phyloP scores from a whole-genome alignment of 2,113 vertebrate genomes.

The Pseudolaguvia tuberculata region DNA sequence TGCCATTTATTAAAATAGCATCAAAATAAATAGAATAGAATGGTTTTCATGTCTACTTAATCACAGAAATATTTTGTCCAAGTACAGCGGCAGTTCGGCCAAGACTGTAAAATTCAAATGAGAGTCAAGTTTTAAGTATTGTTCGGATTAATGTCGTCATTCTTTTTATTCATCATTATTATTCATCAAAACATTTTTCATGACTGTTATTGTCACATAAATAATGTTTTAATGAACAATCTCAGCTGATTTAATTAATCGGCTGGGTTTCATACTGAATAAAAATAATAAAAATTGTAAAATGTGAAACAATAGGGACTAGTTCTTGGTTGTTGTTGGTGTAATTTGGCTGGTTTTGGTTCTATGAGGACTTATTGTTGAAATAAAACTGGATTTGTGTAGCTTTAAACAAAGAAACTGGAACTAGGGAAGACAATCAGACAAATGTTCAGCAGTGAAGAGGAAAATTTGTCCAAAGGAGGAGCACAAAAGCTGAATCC shows the following conservation, averaged over 20 bases:
- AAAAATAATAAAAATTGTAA: neutral
- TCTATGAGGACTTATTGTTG: neutral
- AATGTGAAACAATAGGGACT: constrained; percentile 10
- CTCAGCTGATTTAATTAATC: neutral
- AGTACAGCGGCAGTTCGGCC: neutral
- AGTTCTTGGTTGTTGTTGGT: neutral
- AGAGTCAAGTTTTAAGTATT: neutral
- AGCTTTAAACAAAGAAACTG: constrained; percentile 2
- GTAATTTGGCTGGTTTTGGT: neutral
- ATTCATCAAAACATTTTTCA: neutral
- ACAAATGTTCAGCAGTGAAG: neutral
- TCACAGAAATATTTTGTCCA: neutral
- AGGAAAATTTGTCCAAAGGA: neutral
- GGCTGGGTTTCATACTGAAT: neutral
- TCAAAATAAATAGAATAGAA: neutral
- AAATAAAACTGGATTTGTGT: neutral
- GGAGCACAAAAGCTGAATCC: neutral
- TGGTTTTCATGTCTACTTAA: neutral
- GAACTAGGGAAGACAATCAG: neutral
- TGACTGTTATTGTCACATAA: constrained; percentile 3
- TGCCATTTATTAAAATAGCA: neutral
- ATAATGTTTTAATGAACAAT: neutral
- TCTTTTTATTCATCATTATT: neutral
- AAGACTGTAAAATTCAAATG: neutral
- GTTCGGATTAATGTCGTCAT: constrained; percentile 9